Base-by-base conservation (phyloP, 2,113 vertebrate species). In the Corythoichthys haematopterus region DNA sequence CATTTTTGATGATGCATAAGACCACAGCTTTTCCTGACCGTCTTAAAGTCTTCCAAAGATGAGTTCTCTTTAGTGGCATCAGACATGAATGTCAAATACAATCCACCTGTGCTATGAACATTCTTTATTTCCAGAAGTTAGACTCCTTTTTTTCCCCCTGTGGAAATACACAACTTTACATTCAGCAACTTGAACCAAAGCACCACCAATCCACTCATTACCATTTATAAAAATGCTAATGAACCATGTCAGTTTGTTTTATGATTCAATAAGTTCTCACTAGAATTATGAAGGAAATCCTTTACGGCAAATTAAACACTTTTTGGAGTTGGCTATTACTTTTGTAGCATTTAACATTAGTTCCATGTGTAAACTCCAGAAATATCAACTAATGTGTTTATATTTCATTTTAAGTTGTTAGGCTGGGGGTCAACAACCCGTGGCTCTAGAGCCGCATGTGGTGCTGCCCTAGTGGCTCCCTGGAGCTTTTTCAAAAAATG, bases 31-130 rank as follows among this genome's bases (percentile, higher is more conserved):
- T 80, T 82, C 74, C 72, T 67, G 73, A 89, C 81, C 81, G 78
- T 78, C 74, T 76, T 79, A 79, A 82, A 78, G 70, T 72, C 78
- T 83, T 77, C 75, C 79, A 69, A 7, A 81, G 83, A 78, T 85
- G 76, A 80, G 71, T 80, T 74, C 71, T 84, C 80, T 80, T 87
- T 77, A 80, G 80, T 83, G 71, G 72, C 76, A 85, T 87, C 82
- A 81, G 85, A 86, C 82, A 80, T 74, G 60, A 75, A 73, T 72
- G 75, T 82, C 80, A 80, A 85, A 82, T 85, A 77, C 71, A 78
- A 76, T 76, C 80, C 78, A 79, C 81, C 80, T 77, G 74, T 80
- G 81, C 70, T 76, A 66, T 74, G 57, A 75, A 71, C 55, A 60
- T 69, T 78, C 65, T 74, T 55, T 75, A 79, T 87, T 84, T 81